Evolutionary conservation across 2,113 vertebrate species (phyloP), one percentile per base, ranked within the genome.

Genomic region (Zosterops lateralis): DNA sequence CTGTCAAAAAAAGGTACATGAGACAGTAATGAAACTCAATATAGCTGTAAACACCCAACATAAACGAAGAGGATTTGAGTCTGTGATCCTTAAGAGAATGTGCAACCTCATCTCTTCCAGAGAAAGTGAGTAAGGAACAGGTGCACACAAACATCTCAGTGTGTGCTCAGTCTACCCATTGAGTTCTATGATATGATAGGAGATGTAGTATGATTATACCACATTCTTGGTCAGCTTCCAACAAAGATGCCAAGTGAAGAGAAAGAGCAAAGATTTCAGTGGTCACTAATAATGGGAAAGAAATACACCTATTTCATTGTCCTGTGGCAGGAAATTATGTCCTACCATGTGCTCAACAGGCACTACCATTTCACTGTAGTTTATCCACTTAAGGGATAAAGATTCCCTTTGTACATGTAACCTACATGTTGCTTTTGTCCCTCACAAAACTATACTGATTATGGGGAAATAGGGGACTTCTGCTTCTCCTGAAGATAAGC

Each of bases 181-280:
- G 24, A 48, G 24, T 44, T 42, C 47, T 14, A 20, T 25, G 34
- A 24, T n/a, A 75, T 51, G 68, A 24, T 31, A 19, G 17, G 57
- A 36, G 22, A 28, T 0, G 0, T 19, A 22, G 9, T 57, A 48
- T 25, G 66, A 50, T 32, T 34, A 32, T 6, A 40, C 10, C 10
- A 14, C 9, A 21, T 17, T 47, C 31, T 70, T 86, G 45, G 47
- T 24, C 58, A 86, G 57, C n/a, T 75, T 77, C 81, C 58, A 76
- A 82, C 28, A 86, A 29, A 48, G 21, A 57, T 24, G 19, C 26
- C 28, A 71, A 65, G 28, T 17, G 26, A 79, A 62, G 17, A 70
- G 47, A 45, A 71, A 26, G 31, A 40, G 14, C 14, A 94, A 90
- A 77, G 25, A 17, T 73, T 95, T 73, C 40, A n/a, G 12, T 8